A percentile compares a stretch with the other conserved stretches of the same genome.
Conservation (phyloP, 1,140 invertebrate species). For the Brachionus rubens region DNA sequence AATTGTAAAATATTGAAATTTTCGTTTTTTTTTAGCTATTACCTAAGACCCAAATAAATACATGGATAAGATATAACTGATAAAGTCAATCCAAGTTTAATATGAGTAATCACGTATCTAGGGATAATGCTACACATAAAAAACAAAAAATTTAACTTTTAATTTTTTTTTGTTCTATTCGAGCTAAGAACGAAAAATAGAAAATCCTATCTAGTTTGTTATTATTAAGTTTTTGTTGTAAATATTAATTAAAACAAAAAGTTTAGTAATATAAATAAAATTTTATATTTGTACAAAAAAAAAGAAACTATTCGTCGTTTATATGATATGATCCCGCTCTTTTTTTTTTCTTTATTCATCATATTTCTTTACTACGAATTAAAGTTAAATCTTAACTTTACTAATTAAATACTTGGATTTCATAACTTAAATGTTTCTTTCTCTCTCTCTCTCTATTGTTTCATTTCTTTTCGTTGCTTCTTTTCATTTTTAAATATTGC, state of each 20-base stretch:
- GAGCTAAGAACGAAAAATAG: neutral
- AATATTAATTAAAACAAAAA: conserved; percentile 42
- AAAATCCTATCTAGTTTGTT: conserved; percentile 24
- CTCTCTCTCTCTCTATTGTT: conserved; percentile 37
- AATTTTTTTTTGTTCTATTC: neutral
- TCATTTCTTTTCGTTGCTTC: neutral
- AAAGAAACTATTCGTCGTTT: conserved; percentile 27
- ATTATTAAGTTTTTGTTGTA: conserved; percentile 1
- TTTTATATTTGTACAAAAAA: neutral
- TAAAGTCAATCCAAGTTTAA: conserved; percentile 33
- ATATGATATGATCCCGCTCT: conserved; percentile 27
- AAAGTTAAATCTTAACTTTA: conserved; percentile 42
- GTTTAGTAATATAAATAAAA: conserved; percentile 35
- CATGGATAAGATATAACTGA: conserved; percentile 14
- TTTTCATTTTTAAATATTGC: no score
- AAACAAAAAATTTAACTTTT: conserved; percentile 17
- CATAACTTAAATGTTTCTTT: conserved; percentile 45
- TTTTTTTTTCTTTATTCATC: no score
- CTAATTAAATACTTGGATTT: conserved; percentile 37
- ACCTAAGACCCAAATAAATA: conserved; percentile 32
- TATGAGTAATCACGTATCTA: conserved; percentile 25
- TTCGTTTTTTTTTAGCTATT: neutral
- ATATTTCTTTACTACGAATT: no score
- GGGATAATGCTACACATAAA: neutral
- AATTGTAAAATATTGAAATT: neutral